Conservation (phyloP, 2,113 vertebrate genomes). For the Jacana jacana region DNA sequence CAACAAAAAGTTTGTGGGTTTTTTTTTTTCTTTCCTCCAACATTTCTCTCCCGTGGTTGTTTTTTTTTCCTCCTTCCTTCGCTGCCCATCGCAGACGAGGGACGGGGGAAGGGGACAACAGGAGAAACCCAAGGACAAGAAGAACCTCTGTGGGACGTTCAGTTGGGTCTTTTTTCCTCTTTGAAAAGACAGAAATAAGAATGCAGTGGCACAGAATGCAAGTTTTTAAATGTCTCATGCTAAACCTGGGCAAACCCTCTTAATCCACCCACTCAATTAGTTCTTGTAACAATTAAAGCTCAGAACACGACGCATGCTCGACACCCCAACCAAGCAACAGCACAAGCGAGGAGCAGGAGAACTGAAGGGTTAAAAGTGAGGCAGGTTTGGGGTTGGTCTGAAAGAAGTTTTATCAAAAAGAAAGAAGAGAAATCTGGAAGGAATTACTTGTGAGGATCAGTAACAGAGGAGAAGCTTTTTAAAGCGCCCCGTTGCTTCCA, state of each 20-base stretch:
- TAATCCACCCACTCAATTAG: neutral
- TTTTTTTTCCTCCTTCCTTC: neutral
- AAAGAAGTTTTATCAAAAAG: neutral
- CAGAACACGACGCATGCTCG: neutral
- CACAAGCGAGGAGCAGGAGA: neutral
- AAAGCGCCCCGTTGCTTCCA: neutral
- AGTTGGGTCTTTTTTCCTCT: neutral
- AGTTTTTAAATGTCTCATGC: neutral
- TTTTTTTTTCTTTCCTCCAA: neutral
- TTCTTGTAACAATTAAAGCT: neutral
- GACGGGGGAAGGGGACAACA: neutral
- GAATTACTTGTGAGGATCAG: neutral
- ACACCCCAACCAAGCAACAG: neutral
- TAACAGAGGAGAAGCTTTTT: neutral
- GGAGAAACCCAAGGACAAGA: neutral
- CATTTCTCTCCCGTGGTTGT: neutral
- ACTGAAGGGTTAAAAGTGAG: neutral
- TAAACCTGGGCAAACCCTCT: neutral
- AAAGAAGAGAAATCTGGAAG: neutral
- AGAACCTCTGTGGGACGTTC: neutral
- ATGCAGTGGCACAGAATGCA: rapidly evolving
- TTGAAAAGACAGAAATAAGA: neutral
- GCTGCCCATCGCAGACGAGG: neutral
- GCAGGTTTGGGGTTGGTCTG: neutral
- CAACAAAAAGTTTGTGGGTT: neutral